Percentiles rank a stretch among this genome's conserved stretches.
These are phyloP conservation scores for Leucophenga montana DNA, from an alignment of 2,888 invertebrate genomes.

Conservation along the genomic window DNA sequence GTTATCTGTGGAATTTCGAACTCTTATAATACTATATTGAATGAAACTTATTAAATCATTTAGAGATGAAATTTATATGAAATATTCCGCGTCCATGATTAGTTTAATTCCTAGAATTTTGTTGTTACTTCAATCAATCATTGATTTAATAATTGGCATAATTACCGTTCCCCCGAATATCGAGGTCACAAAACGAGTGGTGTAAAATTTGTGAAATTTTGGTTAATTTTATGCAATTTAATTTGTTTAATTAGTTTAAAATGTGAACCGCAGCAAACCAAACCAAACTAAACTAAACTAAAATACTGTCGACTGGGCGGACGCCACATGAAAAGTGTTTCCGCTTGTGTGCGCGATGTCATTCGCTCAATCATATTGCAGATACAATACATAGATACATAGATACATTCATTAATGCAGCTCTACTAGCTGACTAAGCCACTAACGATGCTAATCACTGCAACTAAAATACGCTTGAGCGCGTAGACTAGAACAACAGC, in stretches of 20 bases:
- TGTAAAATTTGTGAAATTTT: slow-evolving; percentile 7
- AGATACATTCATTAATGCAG: neutral
- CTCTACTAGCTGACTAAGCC: slow-evolving; percentile 43
- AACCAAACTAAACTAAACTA: slow-evolving; percentile 30
- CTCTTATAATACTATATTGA: too few species aligned
- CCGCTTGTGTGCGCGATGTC: slow-evolving; percentile 44
- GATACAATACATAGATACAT: too few species aligned
- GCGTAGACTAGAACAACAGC: slow-evolving; percentile 40
- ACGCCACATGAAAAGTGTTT: slow-evolving; percentile 46
- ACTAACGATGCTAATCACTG: slow-evolving; percentile 65
- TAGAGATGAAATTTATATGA: too few species aligned
- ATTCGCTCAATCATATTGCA: too few species aligned
- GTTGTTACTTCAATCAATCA: too few species aligned
- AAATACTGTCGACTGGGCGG: neutral
- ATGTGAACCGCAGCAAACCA: slow-evolving; percentile 35
- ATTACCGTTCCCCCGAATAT: neutral
- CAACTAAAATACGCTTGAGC: slow-evolving; percentile 63
- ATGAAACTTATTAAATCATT: too few species aligned
- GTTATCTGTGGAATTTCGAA: too few species aligned
- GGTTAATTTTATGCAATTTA: slow-evolving; percentile 29
- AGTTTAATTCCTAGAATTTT: too few species aligned
- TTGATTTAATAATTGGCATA: too few species aligned
- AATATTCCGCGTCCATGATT: too few species aligned
- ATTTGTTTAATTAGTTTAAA: slow-evolving; percentile 45
- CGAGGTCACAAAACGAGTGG: neutral